Evolutionary conservation across 2,888 invertebrate genomes (phyloP).

Genomic region (Neoaliturus tenellus): DNA sequence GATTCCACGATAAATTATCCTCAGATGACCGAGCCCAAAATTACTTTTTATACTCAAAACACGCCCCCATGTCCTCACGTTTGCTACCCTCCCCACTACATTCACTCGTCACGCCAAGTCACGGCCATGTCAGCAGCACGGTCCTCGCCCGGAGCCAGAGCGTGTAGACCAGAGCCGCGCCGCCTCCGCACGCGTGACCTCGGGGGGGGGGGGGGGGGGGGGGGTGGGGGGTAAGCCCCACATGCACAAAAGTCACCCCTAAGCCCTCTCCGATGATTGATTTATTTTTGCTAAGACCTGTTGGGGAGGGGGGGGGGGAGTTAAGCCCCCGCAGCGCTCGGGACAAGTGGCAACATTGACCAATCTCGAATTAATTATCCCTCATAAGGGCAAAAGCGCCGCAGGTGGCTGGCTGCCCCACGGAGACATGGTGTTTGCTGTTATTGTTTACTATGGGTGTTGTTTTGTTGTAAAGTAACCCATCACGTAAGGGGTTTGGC

Average conservation of each 20-base stretch:
- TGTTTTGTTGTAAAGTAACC: too few relatives aligned
- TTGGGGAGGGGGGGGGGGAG: conserved; percentile 9
- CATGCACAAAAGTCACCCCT: conserved; percentile 60
- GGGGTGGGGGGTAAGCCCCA: conserved; percentile 8
- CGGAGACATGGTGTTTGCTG: background rate
- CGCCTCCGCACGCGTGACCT: background rate
- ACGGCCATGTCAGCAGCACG: background rate
- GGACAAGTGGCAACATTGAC: conserved; percentile 67
- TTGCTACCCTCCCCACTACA: too few relatives aligned
- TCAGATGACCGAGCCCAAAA: too few relatives aligned
- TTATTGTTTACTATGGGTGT: too few relatives aligned
- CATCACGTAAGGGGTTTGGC: too few relatives aligned
- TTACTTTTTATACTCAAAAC: too few relatives aligned
- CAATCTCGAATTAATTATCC: conserved; percentile 71
- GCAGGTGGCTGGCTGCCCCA: too few relatives aligned
- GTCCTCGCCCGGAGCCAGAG: too few relatives aligned
- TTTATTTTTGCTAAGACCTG: conserved; percentile 57
- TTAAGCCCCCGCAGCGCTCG: conserved; percentile 45
- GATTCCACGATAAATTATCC: too few relatives aligned
- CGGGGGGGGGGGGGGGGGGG: background rate
- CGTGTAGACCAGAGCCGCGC: too few relatives aligned
- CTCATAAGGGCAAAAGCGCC: too few relatives aligned
- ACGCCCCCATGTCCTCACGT: too few relatives aligned
- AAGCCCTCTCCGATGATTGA: conserved; percentile 59
- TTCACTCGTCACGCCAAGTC: background rate